A percentile compares a stretch with the other conserved stretches of the same genome.
phyloP scores from a whole-genome alignment of 2,113 vertebrate genomes.

The Nothocercus julius region DNA sequence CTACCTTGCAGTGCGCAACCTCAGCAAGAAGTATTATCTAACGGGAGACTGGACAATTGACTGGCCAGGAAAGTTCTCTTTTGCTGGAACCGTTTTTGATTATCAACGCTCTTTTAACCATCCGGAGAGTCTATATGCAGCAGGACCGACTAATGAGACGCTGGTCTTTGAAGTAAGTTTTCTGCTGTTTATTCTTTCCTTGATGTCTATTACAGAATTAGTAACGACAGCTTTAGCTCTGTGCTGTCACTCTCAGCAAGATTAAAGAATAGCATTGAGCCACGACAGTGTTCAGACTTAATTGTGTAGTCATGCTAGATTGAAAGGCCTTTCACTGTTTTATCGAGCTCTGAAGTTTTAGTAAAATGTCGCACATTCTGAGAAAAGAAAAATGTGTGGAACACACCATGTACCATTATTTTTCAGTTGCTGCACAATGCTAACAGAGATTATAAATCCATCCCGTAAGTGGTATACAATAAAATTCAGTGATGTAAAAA shows the following conservation, averaged over 20 bases:
- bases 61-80: slow-evolving; percentile 93
- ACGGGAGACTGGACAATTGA: slow-evolving; percentile 93
- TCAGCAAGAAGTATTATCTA: slow-evolving; percentile 87
- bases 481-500: not conserved
- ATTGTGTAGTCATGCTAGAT: slow-evolving; percentile 43
- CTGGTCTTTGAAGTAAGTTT: slow-evolving; percentile 96
- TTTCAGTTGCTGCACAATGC: not conserved
- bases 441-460: not conserved
- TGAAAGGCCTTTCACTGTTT: slow-evolving; percentile 25
- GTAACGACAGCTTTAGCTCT: slow-evolving; percentile 55
- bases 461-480: not conserved
- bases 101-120: slow-evolving; percentile 89
- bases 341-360: not conserved
- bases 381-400: not conserved
- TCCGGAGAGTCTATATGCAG: slow-evolving; percentile 88
- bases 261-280: slow-evolving; percentile 48
- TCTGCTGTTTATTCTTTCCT: slow-evolving; percentile 28
- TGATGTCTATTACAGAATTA: slow-evolving; percentile 65
- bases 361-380: not conserved
- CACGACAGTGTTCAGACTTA: slow-evolving; percentile 46
- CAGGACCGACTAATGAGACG: slow-evolving; percentile 94
- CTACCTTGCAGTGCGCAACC: slow-evolving; percentile 89
- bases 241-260: slow-evolving; percentile 37
- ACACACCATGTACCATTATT: not conserved
- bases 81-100: slow-evolving; percentile 89